These are phyloP conservation scores for Alcedo atthis DNA, from an alignment of 2,797 vertebrate species.

Conservation along the genomic window DNA sequence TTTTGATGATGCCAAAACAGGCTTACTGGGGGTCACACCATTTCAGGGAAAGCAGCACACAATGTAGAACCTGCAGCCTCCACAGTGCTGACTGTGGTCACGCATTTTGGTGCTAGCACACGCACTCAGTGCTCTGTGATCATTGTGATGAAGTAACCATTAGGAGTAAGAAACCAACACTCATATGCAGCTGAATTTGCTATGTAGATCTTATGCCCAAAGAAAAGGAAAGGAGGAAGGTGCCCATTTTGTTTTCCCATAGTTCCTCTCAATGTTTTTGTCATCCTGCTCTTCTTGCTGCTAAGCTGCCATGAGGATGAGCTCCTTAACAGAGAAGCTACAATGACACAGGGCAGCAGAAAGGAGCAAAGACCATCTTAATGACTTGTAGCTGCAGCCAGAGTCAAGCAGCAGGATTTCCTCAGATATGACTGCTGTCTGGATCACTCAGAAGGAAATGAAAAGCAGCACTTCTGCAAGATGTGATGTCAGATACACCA, in stretches of 20 bases:
- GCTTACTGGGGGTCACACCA: neutral
- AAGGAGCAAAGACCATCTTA: neutral
- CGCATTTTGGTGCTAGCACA: neutral
- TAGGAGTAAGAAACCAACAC: neutral
- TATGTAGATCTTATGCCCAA: neutral
- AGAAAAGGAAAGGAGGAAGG: neutral
- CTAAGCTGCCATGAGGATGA: neutral
- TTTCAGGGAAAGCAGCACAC: neutral
- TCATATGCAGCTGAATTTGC: neutral
- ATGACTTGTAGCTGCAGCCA: neutral
- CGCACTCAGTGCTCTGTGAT: neutral
- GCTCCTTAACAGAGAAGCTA: neutral
- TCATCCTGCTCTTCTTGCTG: neutral
- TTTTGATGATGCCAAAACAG: neutral
- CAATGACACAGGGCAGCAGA: neutral
- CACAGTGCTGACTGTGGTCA: neutral
- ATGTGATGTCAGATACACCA: neutral
- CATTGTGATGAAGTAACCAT: neutral
- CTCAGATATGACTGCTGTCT: neutral
- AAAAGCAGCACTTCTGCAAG: neutral
- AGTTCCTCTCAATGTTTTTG: neutral
- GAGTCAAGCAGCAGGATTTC: constrained; percentile 2
- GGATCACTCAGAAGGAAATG: neutral
- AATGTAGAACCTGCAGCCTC: neutral
- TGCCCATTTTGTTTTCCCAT: neutral